A percentile compares a stretch with the other conserved stretches of the same genome.
These are phyloP conservation scores for Protonibea diacanthus DNA, from an alignment of 2,797 vertebrate species.

Conservation along the genomic window DNA sequence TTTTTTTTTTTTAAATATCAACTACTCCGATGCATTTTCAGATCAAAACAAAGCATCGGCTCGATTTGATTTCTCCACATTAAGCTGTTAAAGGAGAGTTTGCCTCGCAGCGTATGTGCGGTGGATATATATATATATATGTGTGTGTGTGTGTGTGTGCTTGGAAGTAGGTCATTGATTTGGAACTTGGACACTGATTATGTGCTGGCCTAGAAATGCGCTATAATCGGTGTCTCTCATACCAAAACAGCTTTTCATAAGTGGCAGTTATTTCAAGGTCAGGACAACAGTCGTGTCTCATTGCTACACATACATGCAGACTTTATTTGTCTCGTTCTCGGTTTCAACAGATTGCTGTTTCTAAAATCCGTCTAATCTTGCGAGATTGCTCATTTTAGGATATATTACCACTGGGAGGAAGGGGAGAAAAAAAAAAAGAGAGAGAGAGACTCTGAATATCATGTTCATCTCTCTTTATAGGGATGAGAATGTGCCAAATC, in stretches of 20 bases:
- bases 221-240: slow-evolving; percentile 83
- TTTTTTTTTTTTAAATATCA: slow-evolving; percentile 42
- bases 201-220: slow-evolving; percentile 85
- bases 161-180: slow-evolving; percentile 86
- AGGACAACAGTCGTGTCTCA: slow-evolving; percentile 70
- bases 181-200: slow-evolving; percentile 85
- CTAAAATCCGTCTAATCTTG: slow-evolving; percentile 59
- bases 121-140: slow-evolving; percentile 34
- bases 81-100: slow-evolving; percentile 75
- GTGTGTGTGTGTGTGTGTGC: slow-evolving; percentile 56
- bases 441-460: slow-evolving; percentile 38
- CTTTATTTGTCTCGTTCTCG: slow-evolving; percentile 46
- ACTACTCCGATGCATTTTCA: slow-evolving; percentile 47
- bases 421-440: no score
- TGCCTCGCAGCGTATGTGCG: slow-evolving; percentile 74
- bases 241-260: slow-evolving; percentile 83
- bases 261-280: slow-evolving; percentile 84
- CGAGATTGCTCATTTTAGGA: slow-evolving; percentile 58
- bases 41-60: slow-evolving; percentile 70
- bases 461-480: slow-evolving; percentile 60
- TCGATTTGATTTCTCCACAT: slow-evolving; percentile 69
- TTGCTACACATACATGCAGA: slow-evolving; percentile 36
- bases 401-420: slow-evolving; percentile 36
- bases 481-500: slow-evolving; percentile 65
- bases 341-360: slow-evolving; percentile 41